A percentile compares a stretch with the other conserved stretches of the same genome.
phyloP scores from a whole-genome alignment of 2,113 vertebrate genomes.

The Gnathonemus longibarbis region DNA sequence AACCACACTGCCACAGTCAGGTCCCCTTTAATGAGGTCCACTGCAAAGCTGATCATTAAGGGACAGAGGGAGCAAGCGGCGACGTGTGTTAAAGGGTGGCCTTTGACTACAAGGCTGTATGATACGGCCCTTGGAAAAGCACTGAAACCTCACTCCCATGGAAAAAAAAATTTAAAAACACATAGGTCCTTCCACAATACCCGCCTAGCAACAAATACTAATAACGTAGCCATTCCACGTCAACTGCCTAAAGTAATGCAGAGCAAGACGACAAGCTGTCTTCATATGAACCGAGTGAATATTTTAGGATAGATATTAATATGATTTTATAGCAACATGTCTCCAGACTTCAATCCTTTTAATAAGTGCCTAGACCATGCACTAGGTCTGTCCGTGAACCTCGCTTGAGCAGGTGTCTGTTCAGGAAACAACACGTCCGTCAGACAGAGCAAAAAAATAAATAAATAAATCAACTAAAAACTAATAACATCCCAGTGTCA shows the following conservation, averaged over 20 bases:
- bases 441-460: neutral
- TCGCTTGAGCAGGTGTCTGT: neutral
- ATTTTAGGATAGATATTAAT: neutral
- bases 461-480: neutral
- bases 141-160: neutral
- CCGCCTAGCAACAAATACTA: neutral
- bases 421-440: neutral
- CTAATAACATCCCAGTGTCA: neutral
- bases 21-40: conserved; percentile 5
- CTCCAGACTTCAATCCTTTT: neutral
- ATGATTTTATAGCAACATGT: neutral
- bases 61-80: neutral
- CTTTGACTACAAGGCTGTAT: neutral
- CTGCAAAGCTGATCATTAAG: neutral
- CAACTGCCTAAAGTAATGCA: neutral
- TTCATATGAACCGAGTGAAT: neutral
- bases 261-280: neutral
- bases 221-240: neutral
- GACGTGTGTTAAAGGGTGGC: neutral
- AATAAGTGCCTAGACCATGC: neutral
- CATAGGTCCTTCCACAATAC: neutral
- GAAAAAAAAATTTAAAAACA: neutral
- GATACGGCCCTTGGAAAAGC: neutral
- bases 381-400: neutral
- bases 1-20: neutral